Base-by-base conservation (phyloP, 2,113 vertebrate genomes). In the Chloroceryle aenea region DNA sequence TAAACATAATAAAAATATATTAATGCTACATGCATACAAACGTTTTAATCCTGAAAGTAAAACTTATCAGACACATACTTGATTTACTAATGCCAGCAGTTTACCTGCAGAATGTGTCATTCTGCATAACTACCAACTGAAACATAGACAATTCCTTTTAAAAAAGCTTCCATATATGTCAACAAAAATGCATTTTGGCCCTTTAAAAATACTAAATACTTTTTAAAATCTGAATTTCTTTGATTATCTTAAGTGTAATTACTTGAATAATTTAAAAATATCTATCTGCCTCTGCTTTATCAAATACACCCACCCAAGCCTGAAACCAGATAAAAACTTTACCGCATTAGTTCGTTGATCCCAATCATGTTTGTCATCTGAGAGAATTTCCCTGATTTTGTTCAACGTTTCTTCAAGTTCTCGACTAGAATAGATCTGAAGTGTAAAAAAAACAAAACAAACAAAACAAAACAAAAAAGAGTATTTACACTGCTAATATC, bases 361-460 rank as follows among this genome's bases (percentile, higher is more conserved):
- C 99, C 99, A 99, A 95, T 99, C 99, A 12, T 99, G 99, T 96
- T 99, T 99, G 98, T 99, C 99, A 94, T 99, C 99, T 19, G 99
- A 99, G 78, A 99, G 98, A 95, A 99, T 98, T 97, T 99, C 99
- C 90, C 99, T 98, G 97, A 99, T 99, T 98, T 99, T 99, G 97
- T 99, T 99, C 94, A 99, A 98, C 34, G 99, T 99, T 98, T 99
- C 99, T 98, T 99, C 99, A 86, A 99, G 98, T 97, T 99, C 99
- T 93, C 99, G 98, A 83, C 99, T 90, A 61, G 99, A 99, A 98
- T 99, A 99, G 80, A 99, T 99, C 99, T 99, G 93, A 29, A 97
- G 40, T 21, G 88, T 80, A 59, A 74, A 77, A 94, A 40, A 56
- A 76, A 50, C 16, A 71, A 61, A 79, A 12, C 82, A 16, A 4